A percentile compares a stretch with the other conserved stretches of the same genome.
phyloP scores from a whole-genome alignment of 2,113 vertebrate genomes.

The Chaetodon auriga region DNA sequence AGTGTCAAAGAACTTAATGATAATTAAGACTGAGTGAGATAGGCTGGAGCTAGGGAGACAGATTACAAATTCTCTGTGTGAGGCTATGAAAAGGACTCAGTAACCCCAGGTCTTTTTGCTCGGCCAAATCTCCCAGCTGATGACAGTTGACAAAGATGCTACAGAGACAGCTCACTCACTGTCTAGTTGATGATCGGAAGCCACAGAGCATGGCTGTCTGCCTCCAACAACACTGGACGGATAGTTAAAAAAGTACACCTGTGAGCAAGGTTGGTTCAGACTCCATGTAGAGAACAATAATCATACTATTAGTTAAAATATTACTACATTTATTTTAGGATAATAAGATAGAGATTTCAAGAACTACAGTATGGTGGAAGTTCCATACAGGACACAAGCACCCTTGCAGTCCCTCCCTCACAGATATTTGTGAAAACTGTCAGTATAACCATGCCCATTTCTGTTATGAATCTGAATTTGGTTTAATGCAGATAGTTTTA shows the following conservation, averaged over 20 bases:
- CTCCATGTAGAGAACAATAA: not conserved
- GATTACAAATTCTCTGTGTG: constrained; percentile 58
- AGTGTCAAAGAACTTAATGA: no score
- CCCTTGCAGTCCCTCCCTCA: no score
- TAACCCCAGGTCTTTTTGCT: constrained; percentile 69
- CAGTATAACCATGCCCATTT: not conserved
- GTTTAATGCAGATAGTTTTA: not conserved
- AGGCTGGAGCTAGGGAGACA: constrained; percentile 54
- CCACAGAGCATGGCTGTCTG: constrained; percentile 16
- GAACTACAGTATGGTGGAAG: no score
- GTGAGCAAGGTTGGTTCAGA: not conserved
- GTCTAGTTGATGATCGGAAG: constrained; percentile 60
- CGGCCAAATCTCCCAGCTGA: constrained; percentile 51
- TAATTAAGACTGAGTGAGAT: constrained; percentile 27
- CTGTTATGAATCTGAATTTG: not conserved
- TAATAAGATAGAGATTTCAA: no score
- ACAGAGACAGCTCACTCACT: constrained; percentile 62
- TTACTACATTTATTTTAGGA: no score
- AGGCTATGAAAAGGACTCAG: constrained; percentile 73
- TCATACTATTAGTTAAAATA: no score
- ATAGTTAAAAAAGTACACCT: constrained; percentile 10
- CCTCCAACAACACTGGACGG: not conserved
- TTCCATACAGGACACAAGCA: no score
- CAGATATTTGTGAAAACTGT: no score
- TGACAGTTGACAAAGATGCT: constrained; percentile 73